phyloP scores from a whole-genome alignment of 2,797 vertebrate species.

The Setipinna tenuifilis region DNA sequence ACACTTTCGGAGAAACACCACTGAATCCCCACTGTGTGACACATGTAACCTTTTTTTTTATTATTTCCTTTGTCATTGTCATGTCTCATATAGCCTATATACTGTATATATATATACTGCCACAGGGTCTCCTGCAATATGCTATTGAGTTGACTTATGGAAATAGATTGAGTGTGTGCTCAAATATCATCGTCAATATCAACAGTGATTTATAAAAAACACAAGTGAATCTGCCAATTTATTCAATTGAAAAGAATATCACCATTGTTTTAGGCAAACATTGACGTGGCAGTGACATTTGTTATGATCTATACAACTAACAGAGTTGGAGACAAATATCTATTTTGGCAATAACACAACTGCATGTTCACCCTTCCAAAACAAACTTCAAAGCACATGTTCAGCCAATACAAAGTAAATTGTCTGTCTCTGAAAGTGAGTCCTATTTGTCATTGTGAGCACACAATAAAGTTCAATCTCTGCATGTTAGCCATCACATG shows the following conservation, averaged over 20 bases:
- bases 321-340: neutral
- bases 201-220: neutral
- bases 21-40: neutral
- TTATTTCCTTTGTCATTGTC: neutral
- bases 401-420: neutral
- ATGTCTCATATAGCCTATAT: too few species aligned
- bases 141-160: neutral
- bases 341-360: neutral
- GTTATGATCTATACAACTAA: neutral
- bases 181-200: neutral
- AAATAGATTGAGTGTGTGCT: neutral
- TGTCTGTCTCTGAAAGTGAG: too few species aligned
- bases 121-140: neutral
- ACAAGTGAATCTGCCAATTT: neutral
- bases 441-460: too few species aligned
- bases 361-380: neutral
- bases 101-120: neutral
- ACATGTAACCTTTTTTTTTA: neutral
- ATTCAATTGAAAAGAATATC: neutral
- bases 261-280: neutral
- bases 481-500: too few species aligned
- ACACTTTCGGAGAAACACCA: neutral
- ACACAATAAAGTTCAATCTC: too few species aligned
- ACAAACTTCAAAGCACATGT: neutral
- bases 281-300: neutral